These are phyloP conservation scores for Macroramphosus scolopax DNA, from an alignment of 2,797 vertebrate species.

Conservation along the genomic window DNA sequence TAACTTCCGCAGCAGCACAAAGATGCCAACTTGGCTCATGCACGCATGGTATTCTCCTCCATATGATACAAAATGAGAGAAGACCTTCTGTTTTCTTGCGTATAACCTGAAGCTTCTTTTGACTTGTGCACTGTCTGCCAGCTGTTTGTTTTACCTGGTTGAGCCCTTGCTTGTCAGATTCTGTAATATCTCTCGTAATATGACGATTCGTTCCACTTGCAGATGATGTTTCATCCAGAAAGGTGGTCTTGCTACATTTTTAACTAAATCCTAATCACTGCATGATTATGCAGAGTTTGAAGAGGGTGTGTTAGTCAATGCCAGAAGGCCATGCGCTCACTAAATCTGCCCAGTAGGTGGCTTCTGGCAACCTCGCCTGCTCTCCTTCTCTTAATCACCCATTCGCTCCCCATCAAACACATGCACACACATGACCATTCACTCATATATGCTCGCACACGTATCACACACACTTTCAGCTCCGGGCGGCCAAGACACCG, in stretches of 20 bases:
- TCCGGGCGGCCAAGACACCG: conserved; percentile 45
- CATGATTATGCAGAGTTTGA: conserved; percentile 7
- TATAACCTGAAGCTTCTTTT: conserved; percentile 3
- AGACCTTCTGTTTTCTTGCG: no score
- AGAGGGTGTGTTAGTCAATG: conserved; percentile 9
- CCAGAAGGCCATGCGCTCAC: conserved; percentile 36
- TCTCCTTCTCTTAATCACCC: conserved; percentile 7
- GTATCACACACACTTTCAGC: conserved; percentile 21
- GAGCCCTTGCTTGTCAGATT: neutral
- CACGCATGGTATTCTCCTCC: no score
- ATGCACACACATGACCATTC: conserved; percentile 3
- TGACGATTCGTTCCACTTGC: neutral
- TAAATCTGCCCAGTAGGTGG: conserved; percentile 49
- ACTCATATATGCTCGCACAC: conserved; percentile 13
- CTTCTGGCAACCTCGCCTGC: conserved; percentile 6
- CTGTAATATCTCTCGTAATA: no score
- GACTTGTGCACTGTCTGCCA: conserved; percentile 13
- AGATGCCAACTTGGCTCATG: no score
- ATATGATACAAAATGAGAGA: no score
- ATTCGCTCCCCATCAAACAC: conserved; percentile 20
- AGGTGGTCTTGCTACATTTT: conserved; percentile 7
- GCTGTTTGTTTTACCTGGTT: conserved; percentile 8
- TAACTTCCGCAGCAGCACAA: no score
- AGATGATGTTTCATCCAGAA: neutral
- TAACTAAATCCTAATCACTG: conserved; percentile 1